A percentile compares a stretch with the other conserved stretches of the same genome.
Evolutionary conservation across 2,113 vertebrate species (phyloP).

Genomic region (Odocoileus hemionus): DNA sequence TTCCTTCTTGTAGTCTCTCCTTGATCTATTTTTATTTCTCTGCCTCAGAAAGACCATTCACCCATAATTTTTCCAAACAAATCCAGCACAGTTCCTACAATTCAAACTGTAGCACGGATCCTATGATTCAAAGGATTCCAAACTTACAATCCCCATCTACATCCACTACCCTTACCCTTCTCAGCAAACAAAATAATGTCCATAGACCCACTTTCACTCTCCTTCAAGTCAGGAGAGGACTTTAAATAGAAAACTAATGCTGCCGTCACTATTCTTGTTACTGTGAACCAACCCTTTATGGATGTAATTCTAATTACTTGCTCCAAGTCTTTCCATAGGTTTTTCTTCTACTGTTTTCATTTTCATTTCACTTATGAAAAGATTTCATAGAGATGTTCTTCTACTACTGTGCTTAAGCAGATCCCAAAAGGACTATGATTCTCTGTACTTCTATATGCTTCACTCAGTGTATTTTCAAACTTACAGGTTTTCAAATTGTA

Average conservation of each 20-base stretch:
- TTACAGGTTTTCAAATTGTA: neutral
- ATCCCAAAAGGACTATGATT: neutral
- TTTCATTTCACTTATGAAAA: neutral
- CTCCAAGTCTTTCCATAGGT: neutral
- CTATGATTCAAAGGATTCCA: neutral
- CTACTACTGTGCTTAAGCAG: neutral
- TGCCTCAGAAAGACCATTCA: neutral
- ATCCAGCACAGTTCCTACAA: neutral
- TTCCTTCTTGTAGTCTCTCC: neutral
- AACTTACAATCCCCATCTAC: neutral
- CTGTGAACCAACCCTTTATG: neutral
- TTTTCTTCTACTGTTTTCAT: neutral
- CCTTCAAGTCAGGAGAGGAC: neutral
- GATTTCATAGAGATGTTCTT: neutral
- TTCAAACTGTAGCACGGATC: neutral
- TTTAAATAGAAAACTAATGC: neutral
- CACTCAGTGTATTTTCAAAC: neutral
- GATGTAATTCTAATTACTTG: neutral
- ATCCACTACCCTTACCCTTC: neutral
- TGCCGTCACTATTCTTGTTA: neutral
- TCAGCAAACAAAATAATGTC: neutral
- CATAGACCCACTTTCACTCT: neutral
- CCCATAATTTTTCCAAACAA: neutral
- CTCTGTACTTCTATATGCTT: neutral
- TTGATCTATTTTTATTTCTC: neutral